phyloP scores from a whole-genome alignment of 2,797 vertebrate species.

The Triplophysa yarkandensis region DNA sequence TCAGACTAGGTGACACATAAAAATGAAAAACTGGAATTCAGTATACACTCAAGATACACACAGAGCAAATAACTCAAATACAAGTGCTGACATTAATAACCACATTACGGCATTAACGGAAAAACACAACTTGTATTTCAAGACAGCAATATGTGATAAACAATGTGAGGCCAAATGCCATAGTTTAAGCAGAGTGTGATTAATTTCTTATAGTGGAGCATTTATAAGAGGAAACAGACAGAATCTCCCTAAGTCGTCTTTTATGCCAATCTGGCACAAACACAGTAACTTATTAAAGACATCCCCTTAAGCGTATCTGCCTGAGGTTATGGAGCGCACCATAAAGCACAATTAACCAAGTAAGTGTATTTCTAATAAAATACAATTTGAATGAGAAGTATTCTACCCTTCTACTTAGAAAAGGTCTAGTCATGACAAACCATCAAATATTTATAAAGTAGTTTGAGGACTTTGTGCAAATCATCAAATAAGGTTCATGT shows the following conservation, averaged over 20 bases:
- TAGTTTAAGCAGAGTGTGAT: slow-evolving; percentile 16
- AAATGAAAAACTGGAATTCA: slow-evolving; percentile 22
- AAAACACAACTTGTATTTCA: slow-evolving; percentile 25
- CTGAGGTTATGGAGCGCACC: slow-evolving; percentile 28
- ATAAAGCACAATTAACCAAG: slow-evolving; percentile 48
- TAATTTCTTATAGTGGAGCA: slow-evolving; percentile 11
- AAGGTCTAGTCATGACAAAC: slow-evolving; percentile 30
- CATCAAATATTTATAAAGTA: slow-evolving; percentile 52
- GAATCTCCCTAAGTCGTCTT: neutral
- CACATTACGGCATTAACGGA: slow-evolving; percentile 24
- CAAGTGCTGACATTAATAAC: slow-evolving; percentile 36
- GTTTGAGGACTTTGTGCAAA: slow-evolving; percentile 43
- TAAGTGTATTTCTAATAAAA: slow-evolving; percentile 65
- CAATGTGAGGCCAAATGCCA: slow-evolving; percentile 25
- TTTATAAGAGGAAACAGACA: slow-evolving; percentile 5
- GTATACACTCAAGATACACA: slow-evolving; percentile 17
- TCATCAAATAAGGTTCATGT: slow-evolving; percentile 47
- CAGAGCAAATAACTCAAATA: slow-evolving; percentile 24
- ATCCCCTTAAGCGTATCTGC: slow-evolving; percentile 29
- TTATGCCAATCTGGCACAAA: slow-evolving; percentile 25
- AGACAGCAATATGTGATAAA: slow-evolving; percentile 7
- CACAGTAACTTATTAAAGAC: slow-evolving; percentile 40
- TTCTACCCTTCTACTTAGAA: slow-evolving; percentile 42
- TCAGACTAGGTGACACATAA: neutral
- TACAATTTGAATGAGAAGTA: slow-evolving; percentile 72